A percentile compares a stretch with the other conserved stretches of the same genome.
phyloP scores from a whole-genome alignment of 1,140 invertebrate species.

The Zaprionus gabonicus region DNA sequence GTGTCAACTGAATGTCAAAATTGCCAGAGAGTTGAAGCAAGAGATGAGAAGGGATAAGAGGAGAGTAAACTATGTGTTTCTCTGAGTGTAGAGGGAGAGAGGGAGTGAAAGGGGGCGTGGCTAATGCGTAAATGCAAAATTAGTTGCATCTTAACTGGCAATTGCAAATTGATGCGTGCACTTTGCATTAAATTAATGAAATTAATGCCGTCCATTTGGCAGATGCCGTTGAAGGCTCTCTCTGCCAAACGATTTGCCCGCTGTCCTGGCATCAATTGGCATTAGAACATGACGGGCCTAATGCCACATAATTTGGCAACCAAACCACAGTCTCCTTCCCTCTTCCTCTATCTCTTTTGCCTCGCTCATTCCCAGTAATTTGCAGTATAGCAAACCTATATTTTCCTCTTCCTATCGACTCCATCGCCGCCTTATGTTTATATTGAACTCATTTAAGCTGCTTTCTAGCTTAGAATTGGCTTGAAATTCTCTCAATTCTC shows the following conservation, averaged over 20 bases:
- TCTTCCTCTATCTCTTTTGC: not conserved
- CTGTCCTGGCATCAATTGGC: not conserved
- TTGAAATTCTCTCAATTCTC: not conserved
- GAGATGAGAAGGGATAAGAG: not conserved
- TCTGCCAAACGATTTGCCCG: not conserved
- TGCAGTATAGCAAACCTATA: too few relatives aligned
- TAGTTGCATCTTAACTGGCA: constrained; percentile 41
- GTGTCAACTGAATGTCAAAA: constrained; percentile 1
- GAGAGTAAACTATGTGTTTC: not conserved
- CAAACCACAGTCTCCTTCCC: not conserved
- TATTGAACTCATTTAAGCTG: not conserved
- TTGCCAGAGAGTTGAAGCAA: not conserved
- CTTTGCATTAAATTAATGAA: constrained; percentile 47
- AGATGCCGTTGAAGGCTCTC: not conserved
- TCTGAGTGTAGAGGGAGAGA: not conserved
- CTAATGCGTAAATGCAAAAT: constrained; percentile 41
- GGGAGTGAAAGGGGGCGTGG: too few relatives aligned
- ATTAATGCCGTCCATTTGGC: constrained; percentile 25
- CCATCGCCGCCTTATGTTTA: too few relatives aligned
- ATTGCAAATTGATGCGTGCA: constrained; percentile 39
- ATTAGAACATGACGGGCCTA: not conserved
- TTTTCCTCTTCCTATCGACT: too few relatives aligned
- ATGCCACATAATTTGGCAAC: not conserved
- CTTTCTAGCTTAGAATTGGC: not conserved
- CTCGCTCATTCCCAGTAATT: not conserved